These are phyloP conservation scores for Pseudoips prasinana DNA, from an alignment of 2,888 invertebrate species.

Conservation along the genomic window DNA sequence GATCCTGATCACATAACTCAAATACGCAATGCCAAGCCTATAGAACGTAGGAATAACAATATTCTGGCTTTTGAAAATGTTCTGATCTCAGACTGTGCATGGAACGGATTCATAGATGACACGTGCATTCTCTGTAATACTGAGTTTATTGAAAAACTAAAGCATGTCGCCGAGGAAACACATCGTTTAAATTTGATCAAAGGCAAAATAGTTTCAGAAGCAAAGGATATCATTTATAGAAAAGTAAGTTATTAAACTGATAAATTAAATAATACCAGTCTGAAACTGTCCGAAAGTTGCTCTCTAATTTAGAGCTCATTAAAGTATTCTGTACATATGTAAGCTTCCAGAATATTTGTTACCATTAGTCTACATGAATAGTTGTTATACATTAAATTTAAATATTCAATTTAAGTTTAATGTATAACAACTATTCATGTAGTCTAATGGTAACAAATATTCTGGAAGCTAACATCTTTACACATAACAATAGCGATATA, in stretches of 20 bases:
- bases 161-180: conserved; percentile 5
- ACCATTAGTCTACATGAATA: no score
- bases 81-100: conserved; percentile 13
- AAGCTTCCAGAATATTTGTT: no score
- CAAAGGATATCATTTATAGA: conserved; percentile 7
- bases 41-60: conserved; percentile 1
- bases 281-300: no score
- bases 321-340: no score
- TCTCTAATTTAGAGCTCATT: no score
- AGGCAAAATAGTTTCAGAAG: conserved; percentile 3
- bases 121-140: conserved; percentile 20
- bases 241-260: conserved; percentile 10
- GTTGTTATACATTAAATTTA: no score
- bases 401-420: no score
- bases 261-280: no score
- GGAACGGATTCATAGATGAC: conserved; percentile 23
- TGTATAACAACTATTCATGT: no score
- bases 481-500: no score
- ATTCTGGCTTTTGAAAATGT: conserved; percentile 11
- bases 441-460: no score
- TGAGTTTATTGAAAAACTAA: conserved; percentile 12
- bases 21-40: not conserved
- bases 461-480: no score
- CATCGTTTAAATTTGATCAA: conserved; percentile 19
- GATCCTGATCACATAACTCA: conserved; percentile 6